Evolutionary conservation across 2,113 vertebrate genomes (phyloP).

Genomic region (Rostratula benghalensis): DNA sequence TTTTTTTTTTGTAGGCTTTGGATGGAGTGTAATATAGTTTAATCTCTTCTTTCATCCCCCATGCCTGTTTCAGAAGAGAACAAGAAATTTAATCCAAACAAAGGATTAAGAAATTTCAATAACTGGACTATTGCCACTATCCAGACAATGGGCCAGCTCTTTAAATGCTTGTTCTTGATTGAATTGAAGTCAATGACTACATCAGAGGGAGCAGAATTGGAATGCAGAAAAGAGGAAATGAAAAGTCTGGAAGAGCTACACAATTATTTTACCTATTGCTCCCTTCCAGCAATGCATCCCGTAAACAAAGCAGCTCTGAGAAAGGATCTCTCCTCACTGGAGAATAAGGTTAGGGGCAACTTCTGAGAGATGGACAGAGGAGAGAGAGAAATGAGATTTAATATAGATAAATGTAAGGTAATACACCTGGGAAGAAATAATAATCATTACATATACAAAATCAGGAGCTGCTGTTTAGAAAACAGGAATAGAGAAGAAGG

Average conservation of each 20-base stretch:
- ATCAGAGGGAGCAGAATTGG: constrained; percentile 20
- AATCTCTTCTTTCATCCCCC: constrained; percentile 26
- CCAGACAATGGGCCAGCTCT: constrained; percentile 19
- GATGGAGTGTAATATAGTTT: constrained; percentile 5
- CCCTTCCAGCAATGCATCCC: neutral
- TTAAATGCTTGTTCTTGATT: constrained; percentile 29
- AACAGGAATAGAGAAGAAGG: neutral
- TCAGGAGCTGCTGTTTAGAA: constrained; percentile 37
- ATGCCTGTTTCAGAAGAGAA: constrained; percentile 44
- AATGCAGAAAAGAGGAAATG: constrained; percentile 45
- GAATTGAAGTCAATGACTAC: constrained; percentile 27
- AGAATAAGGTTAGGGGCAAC: constrained; percentile 45
- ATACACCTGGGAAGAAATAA: constrained; percentile 67
- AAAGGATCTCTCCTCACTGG: constrained; percentile 54
- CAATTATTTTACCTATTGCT: constrained; percentile 29
- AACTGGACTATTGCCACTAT: constrained; percentile 29
- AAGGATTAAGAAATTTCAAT: constrained; percentile 63
- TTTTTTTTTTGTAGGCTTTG: constrained; percentile 1
- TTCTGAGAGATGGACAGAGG: constrained; percentile 47
- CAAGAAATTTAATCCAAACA: constrained; percentile 60
- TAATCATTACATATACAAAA: constrained; percentile 32
- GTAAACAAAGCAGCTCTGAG: constrained; percentile 42
- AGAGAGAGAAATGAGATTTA: constrained; percentile 73
- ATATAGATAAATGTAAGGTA: constrained; percentile 74
- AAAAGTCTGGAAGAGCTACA: constrained; percentile 3